Base-by-base conservation (phyloP, 1,140 invertebrate species). In the Agrilus planipennis region DNA sequence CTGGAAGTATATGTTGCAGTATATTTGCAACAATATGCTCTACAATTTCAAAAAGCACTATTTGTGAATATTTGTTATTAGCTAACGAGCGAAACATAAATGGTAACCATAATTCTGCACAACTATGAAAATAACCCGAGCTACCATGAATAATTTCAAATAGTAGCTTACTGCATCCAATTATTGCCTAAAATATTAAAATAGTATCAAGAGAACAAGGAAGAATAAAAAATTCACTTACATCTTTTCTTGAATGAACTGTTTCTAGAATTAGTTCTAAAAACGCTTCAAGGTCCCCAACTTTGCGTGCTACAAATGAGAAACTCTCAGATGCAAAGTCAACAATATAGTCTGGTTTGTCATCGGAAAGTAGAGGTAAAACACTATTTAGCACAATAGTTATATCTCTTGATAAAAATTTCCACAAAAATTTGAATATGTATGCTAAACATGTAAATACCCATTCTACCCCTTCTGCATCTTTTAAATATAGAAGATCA, bases 271-370 rank as follows among this genome's bases (percentile, higher is more conserved):
- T 61, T 16, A 82, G 66, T 32, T 72, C 63, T 17, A 92, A 65
- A 59, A 93, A 82, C 14, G 73, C 72, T 6, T 77, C 69, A 49
- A 81, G 84, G 49, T 92, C 81, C 49, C 73, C 78, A 23, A 89
- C 77, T 73, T 93, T 92, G 45, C 89, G 67, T 5, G 88, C 82
- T 1, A 94, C 78, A 69, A 89, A 93, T 10, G 89, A 80, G 70
- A 95, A 93, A 67, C 86, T 87, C 65, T 94, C 88, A 1, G 87
- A 84, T n/a, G 89, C 88, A 74, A 94, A 94, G 58, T 81, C 81
- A 46, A 81, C 80, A n/a, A 94, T 78, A 55, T 91, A 89, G 36
- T 75, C 69, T 38, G 83, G 84, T 46, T 76, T 70, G 3, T 67
- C 64, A 31, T 79, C 75, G 45, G 75, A 76, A 4, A 93, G 56